Conservation (phyloP, 2,888 invertebrate species). For the Helleia helle region DNA sequence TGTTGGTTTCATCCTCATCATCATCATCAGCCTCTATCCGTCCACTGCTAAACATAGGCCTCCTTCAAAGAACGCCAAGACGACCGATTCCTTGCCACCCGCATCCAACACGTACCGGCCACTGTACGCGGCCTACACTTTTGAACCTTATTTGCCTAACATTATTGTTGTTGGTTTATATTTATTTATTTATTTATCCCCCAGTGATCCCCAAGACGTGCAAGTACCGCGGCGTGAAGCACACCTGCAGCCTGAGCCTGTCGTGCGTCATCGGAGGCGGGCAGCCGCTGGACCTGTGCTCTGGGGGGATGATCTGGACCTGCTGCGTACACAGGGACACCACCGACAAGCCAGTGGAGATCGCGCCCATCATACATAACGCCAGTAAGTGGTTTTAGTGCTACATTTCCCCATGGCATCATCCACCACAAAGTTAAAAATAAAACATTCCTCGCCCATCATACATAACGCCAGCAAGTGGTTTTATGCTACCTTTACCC, state of each 20-base stretch:
- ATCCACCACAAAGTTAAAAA: not conserved
- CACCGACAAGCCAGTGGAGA: conserved; percentile 70
- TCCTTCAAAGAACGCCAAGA: too few relatives aligned
- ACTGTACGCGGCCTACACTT: too few relatives aligned
- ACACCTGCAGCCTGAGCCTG: conserved; percentile 92
- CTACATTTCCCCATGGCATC: not conserved
- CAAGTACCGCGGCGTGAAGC: conserved; percentile 88
- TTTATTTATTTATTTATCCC: conserved; percentile 2
- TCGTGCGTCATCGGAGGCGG: conserved; percentile 92
- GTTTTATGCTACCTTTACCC: too few relatives aligned
- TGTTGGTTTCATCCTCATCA: too few relatives aligned
- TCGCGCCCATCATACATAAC: conserved; percentile 82
- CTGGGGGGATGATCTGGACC: conserved; percentile 95
- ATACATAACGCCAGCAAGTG: conserved; percentile 93
- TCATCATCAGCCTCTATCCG: too few relatives aligned
- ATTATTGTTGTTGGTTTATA: too few relatives aligned
- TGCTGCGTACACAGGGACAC: conserved; percentile 89
- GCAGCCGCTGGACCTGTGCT: conserved; percentile 90
- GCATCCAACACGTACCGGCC: too few relatives aligned
- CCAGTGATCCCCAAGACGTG: conserved; percentile 92
- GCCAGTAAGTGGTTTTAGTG: conserved; percentile 89
- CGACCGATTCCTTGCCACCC: too few relatives aligned
- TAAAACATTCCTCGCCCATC: too few relatives aligned
- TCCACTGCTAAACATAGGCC: too few relatives aligned
- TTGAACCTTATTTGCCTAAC: too few relatives aligned